Conservation (phyloP, 2,888 invertebrate genomes). For the Oxycera nigricornis region DNA sequence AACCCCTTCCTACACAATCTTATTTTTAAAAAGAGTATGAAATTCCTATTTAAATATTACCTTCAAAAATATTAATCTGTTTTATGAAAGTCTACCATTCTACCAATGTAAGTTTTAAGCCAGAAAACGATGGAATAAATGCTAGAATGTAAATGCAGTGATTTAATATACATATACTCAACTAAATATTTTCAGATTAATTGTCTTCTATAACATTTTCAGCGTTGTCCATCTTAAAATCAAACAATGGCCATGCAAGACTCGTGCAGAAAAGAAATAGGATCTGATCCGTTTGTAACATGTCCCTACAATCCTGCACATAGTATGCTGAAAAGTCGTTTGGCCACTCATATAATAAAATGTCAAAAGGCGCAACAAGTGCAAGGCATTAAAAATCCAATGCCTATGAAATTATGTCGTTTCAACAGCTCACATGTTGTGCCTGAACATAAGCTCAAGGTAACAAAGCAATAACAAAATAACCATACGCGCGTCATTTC, state of each 20-base stretch:
- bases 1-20: too few relatives aligned
- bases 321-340: slow-evolving; percentile 1
- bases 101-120: too few relatives aligned
- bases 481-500: background rate
- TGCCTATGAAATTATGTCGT: slow-evolving; percentile 4
- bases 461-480: background rate
- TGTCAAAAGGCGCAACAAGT: slow-evolving; percentile 1
- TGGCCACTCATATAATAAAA: background rate
- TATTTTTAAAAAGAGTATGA: too few relatives aligned
- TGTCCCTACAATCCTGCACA: slow-evolving; percentile 23
- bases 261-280: slow-evolving; percentile 4
- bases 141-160: background rate
- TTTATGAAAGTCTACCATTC: too few relatives aligned
- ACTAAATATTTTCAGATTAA: too few relatives aligned
- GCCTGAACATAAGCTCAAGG: slow-evolving; percentile 4
- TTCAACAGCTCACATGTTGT: slow-evolving; percentile 29
- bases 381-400: background rate
- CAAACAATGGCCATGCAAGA: background rate
- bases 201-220: too few relatives aligned
- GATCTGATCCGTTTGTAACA: background rate
- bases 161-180: background rate
- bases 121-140: too few relatives aligned
- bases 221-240: too few relatives aligned
- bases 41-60: too few relatives aligned
- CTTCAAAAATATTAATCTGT: too few relatives aligned